Evolutionary conservation across 1,140 invertebrate genomes (phyloP), one percentile per base, ranked within the genome.

Genomic region (Leptopilina clavipes): DNA sequence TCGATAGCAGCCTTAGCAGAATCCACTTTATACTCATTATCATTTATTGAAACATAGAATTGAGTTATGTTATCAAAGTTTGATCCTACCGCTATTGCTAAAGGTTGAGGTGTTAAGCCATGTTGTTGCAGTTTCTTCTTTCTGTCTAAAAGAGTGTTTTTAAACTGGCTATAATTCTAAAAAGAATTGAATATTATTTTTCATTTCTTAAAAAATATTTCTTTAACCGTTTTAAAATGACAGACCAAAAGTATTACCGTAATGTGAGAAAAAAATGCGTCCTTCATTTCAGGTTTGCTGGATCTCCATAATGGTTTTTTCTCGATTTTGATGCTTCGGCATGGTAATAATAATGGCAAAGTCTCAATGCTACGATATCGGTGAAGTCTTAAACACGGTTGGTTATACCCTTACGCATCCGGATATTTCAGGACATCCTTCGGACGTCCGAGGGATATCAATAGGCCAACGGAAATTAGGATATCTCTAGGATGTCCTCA

Each of bases 211-310:
- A 14, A 48, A 48, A 48, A 48, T 14, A 14, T 14, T 48, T 11
- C n/a, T n/a, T n/a, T n/a, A n/a, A 44, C 43, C 2, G 12, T 48
- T 48, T 48, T 48, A 14, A 48, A 48, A 5, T 48, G 14, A 48
- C 11, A 48, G n/a, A n/a, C n/a, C n/a, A 48, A 14, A 48, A 52
- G 18, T 17, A 37, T 80, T 77, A 81, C 76, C 25, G 45, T 80
- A 72, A 73, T 73, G n/a, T 77, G 76, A 25, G 77, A 17, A 5
- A 80, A 40, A 19, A 80, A 75, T 0, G 22, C 14, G 59, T 77
- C 70, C 70, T 80, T 73, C 1, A 76, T 22, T 73, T 80, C 74
- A 1, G 56, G 17, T 65, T 77, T 80, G 14, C 70, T 73, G 7
- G 76, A 73, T 45, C 71, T 25, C 37, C 70, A 54, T 31, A 11